A percentile compares a stretch with the other conserved stretches of the same genome.
Evolutionary conservation across 2,797 vertebrate genomes (phyloP).

Genomic region (Acanthiza pusilla): DNA sequence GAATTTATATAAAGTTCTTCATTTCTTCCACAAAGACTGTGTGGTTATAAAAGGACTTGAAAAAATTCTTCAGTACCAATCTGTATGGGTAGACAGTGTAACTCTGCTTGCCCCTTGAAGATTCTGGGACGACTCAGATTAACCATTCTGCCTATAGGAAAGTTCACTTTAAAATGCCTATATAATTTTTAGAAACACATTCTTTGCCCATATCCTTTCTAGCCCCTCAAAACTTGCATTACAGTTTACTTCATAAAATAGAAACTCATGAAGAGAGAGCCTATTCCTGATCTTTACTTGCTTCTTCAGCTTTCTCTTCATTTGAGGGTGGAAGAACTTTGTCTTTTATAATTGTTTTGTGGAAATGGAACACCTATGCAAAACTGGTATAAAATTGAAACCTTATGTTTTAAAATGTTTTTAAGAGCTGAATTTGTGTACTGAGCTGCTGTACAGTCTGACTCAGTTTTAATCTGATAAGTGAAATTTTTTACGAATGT

Average conservation of each 20-base stretch:
- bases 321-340: neutral
- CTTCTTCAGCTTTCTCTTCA: neutral
- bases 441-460: neutral
- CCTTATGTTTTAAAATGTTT: neutral
- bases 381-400: neutral
- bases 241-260: neutral
- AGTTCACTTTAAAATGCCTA: neutral
- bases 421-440: neutral
- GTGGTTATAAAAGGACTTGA: neutral
- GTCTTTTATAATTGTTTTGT: neutral
- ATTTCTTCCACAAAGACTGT: neutral
- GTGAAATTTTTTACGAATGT: neutral
- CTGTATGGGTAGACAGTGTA: neutral
- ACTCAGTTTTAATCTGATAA: neutral
- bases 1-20: neutral
- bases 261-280: neutral
- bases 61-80: neutral
- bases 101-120: neutral
- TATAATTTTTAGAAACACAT: fast-evolving
- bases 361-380: neutral
- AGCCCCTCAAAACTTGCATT: neutral
- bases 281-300: neutral
- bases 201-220: neutral
- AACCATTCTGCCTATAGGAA: neutral
- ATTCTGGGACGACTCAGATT: neutral